Evolutionary conservation across 2,888 invertebrate genomes (phyloP), one percentile per base, ranked within the genome.

Genomic region (Anaspis maculata): DNA sequence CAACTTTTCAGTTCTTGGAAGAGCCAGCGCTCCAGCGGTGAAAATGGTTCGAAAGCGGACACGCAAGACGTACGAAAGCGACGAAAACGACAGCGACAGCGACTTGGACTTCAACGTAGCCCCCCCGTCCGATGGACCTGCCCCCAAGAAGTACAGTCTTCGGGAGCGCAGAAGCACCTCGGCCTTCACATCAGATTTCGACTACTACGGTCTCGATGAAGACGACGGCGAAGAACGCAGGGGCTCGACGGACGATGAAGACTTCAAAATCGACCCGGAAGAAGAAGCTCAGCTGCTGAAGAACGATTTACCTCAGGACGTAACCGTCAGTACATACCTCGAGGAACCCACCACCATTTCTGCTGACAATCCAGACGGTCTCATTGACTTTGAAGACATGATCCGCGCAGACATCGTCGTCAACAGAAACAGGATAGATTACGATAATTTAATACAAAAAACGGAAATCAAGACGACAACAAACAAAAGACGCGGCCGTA

Each of bases 151-250:
- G 30, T 58, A 58, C 35, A 56, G 57, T 31, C 42, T 58, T 19
- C 42, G 58, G 37, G 50, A 57, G 41, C 45, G 58, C 23, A 55
- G 51, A 26, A 41, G 43, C 24, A 27, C 38, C 13, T 39, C 46
- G 23, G 38, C 45, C 24, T 48, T 54, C 29, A 50, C 40, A 27
- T 39, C 46, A 27, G 51, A 71, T 52, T 72, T 71, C 42, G 71
- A 72, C 39, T 71, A 72, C 47, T 71, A 71, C 39, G 63, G 66
- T n/a, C 63, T 63, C 11, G 70, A 69, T 26, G 56, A 62, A 15
- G 60, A 64, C 45, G 72, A 71, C 39, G 63, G 64, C 9, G 64
- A 64, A 12, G 68, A 67, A 22, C 10, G 10, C 11, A 29, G 39
- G 25, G 25, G 16, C 13, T 32, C 39, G 13, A 44, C 48, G 1